phyloP scores from a whole-genome alignment of 2,888 invertebrate genomes.

The Drosophila falleni region DNA sequence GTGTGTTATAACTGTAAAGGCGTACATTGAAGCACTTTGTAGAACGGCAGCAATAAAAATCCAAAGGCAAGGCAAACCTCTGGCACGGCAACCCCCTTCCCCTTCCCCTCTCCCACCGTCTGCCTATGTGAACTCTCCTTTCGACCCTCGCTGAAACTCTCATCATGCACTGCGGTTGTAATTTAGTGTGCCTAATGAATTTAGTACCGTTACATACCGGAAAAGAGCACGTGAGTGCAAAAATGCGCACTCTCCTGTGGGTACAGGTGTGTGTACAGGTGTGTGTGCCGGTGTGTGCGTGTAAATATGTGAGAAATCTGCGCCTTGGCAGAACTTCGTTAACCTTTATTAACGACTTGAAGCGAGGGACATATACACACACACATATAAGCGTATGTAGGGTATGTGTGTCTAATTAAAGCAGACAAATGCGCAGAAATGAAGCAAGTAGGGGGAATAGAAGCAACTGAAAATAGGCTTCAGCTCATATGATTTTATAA shows the following conservation, averaged over 20 bases:
- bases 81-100: constrained; percentile 21
- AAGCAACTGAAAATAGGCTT: not conserved
- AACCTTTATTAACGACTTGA: constrained; percentile 75
- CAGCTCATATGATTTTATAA: constrained; percentile 60
- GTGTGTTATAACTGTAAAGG: constrained; percentile 16
- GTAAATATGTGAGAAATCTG: constrained; percentile 73
- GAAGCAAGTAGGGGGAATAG: not conserved
- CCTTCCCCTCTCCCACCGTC: not conserved
- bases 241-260: constrained; percentile 66
- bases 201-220: constrained; percentile 79
- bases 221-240: constrained; percentile 73
- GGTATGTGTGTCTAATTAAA: constrained; percentile 67
- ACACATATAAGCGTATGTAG: not conserved
- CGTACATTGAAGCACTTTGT: constrained; percentile 60
- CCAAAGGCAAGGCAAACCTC: constrained; percentile 38
- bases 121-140: not conserved
- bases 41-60: constrained; percentile 58
- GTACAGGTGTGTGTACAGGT: constrained; percentile 12
- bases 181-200: constrained; percentile 82
- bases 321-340: constrained; percentile 71
- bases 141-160: constrained; percentile 1
- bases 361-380: not conserved
- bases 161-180: constrained; percentile 69
- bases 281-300: constrained; percentile 13
- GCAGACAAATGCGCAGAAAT: constrained; percentile 51